phyloP scores from a whole-genome alignment of 2,888 invertebrate genomes.

The Eristalis intricaria region DNA sequence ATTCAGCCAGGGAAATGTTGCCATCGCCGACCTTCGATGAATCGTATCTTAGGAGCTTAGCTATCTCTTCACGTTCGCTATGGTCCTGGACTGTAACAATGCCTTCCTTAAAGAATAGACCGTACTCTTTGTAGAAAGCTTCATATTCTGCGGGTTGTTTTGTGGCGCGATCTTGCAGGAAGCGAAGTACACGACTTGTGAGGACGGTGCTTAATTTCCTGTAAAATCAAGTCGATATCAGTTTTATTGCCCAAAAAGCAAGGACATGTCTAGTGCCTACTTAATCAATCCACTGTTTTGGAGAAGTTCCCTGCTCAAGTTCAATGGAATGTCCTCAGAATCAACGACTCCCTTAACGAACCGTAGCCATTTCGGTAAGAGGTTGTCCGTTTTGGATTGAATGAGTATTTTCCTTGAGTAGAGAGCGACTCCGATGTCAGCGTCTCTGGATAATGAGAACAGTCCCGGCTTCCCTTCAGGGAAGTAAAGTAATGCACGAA shows the following conservation, averaged over 20 bases:
- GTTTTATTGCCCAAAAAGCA: not conserved
- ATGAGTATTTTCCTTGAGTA: slow-evolving; percentile 97
- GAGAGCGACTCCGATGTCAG: slow-evolving; percentile 92
- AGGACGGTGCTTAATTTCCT: slow-evolving; percentile 92
- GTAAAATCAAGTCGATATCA: not conserved
- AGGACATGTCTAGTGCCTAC: slow-evolving; percentile 76
- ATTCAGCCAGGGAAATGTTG: slow-evolving; percentile 90
- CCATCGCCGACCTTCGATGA: slow-evolving; percentile 90
- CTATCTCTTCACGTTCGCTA: slow-evolving; percentile 93
- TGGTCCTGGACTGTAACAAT: slow-evolving; percentile 92
- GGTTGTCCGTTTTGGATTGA: slow-evolving; percentile 93
- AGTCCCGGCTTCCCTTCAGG: slow-evolving; percentile 96
- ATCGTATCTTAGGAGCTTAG: slow-evolving; percentile 94
- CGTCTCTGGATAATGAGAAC: slow-evolving; percentile 94
- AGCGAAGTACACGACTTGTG: slow-evolving; percentile 91
- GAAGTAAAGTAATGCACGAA: slow-evolving; percentile 94
- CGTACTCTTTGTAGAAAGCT: slow-evolving; percentile 95
- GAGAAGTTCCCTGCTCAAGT: slow-evolving; percentile 96
- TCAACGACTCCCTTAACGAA: slow-evolving; percentile 99
- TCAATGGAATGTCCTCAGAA: slow-evolving; percentile 98
- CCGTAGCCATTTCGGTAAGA: slow-evolving; percentile 96
- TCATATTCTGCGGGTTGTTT: slow-evolving; percentile 92
- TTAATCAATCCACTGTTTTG: slow-evolving; percentile 96
- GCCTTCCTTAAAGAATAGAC: slow-evolving; percentile 96
- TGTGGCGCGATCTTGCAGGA: slow-evolving; percentile 90